Evolutionary conservation across 2,888 invertebrate genomes (phyloP).

Genomic region (Unio delphinus): DNA sequence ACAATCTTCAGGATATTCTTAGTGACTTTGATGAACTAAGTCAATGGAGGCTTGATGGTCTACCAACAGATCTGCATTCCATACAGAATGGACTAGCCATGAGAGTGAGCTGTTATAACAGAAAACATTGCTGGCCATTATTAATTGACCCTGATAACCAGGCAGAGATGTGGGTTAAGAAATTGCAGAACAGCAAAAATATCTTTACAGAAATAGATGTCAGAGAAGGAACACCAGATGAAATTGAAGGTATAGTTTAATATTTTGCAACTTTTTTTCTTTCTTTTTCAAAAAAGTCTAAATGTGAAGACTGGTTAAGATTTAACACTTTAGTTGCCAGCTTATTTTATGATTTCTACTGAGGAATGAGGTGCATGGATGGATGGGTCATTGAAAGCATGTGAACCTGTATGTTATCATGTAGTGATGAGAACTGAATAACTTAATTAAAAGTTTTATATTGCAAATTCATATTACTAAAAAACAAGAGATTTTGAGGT

Average conservation of each 20-base stretch:
- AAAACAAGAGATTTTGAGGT: too few species aligned
- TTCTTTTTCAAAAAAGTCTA: neutral
- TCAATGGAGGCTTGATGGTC: conserved; percentile 60
- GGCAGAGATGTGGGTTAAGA: conserved; percentile 66
- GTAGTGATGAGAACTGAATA: too few species aligned
- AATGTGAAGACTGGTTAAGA: neutral
- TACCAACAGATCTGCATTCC: conserved; percentile 66
- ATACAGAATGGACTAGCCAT: conserved; percentile 68
- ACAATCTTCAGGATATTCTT: conserved; percentile 60
- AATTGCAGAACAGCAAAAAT: conserved; percentile 56
- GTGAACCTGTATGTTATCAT: too few species aligned
- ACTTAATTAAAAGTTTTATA: too few species aligned
- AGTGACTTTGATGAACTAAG: conserved; percentile 66
- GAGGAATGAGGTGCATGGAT: too few species aligned
- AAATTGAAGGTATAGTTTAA: conserved; percentile 33
- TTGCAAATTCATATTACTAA: too few species aligned
- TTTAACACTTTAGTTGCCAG: neutral
- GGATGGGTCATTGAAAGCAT: too few species aligned
- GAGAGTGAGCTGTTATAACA: conserved; percentile 59
- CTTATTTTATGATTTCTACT: neutral
- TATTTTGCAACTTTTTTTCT: neutral
- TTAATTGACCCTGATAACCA: conserved; percentile 68
- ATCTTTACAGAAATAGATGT: conserved; percentile 57
- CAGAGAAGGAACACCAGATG: conserved; percentile 34
- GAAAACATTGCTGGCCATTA: conserved; percentile 67